Evolutionary conservation across 2,888 invertebrate species (phyloP), one percentile per base, ranked within the genome.

Genomic region (Junonia oenone): DNA sequence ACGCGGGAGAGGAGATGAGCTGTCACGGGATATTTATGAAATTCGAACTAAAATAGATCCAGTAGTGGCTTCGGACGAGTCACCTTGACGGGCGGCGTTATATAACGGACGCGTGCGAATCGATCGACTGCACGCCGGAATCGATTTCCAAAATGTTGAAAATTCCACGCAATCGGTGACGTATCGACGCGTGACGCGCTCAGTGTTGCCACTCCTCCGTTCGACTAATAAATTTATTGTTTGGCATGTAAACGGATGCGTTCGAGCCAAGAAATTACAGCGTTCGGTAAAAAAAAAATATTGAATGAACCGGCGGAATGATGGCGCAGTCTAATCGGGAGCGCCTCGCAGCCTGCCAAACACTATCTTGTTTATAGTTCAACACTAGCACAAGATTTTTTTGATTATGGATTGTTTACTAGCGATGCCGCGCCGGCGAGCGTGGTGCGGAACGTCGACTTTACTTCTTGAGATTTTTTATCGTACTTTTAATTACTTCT

Each of bases 231-330:
- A 89, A 89, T 90, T 89, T 90, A 90, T 89, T 88, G 90, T 90
- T 89, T 90, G 90, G 90, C 90, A 88, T 89, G 89, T 88, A 88
- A 86, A 87, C 90, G 86, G 87, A 88, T 85, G 88, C 84, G 88
- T 89, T 87, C 79, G 88, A 86, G 89, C 90, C 88, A 90, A 88
- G 88, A 90, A 90, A 89, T 87, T 87, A 87, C 87, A 83, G 78
- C 75, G 86, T 88, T 88, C 83, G 83, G 83, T 68, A 83, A 85
- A 86, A 87, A 89, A 88, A 89, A 88, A 86, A 85, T 87, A 88
- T 89, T 90, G 90, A 90, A 90, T 89, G 88, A 89, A 87, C 77
- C 73, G 75, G 67, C 73, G 82, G 82, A 81, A 83, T 83, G 87
- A 83, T 83, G 83, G 83, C 81, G 82, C 84, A 81, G 76, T 78